A percentile compares a stretch with the other conserved stretches of the same genome.
phyloP scores from a whole-genome alignment of 2,113 vertebrate genomes.

The Hoplias malabaricus region DNA sequence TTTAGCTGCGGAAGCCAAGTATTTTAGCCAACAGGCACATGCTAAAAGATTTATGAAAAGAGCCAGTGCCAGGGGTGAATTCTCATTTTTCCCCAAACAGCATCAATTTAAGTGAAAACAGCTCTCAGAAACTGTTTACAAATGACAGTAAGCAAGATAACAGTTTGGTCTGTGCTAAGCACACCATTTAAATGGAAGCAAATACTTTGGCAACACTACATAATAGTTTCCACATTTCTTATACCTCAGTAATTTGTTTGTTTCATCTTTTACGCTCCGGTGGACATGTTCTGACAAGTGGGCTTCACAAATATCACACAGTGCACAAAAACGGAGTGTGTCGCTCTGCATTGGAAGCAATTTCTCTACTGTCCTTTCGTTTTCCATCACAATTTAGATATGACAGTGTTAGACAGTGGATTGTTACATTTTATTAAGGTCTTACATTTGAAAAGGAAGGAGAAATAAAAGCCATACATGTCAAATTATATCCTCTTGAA shows the following conservation, averaged over 20 bases:
- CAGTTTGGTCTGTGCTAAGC: conserved; percentile 60
- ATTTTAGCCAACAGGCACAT: conserved; percentile 72
- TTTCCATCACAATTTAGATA: background rate
- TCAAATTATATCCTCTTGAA: too few relatives aligned
- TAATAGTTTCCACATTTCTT: conserved; percentile 25
- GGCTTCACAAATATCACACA: background rate
- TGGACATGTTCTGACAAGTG: conserved; percentile 19
- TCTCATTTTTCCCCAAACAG: conserved; percentile 66
- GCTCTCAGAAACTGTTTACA: conserved; percentile 65
- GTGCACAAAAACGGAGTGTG: background rate
- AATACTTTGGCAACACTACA: conserved; percentile 1
- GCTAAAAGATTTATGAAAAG: conserved; percentile 73
- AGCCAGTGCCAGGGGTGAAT: conserved; percentile 67
- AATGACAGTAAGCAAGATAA: conserved; percentile 61
- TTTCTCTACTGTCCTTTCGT: background rate
- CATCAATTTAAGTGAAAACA: conserved; percentile 59
- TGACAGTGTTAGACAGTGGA: background rate
- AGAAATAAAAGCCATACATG: too few relatives aligned
- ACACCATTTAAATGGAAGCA: conserved; percentile 54
- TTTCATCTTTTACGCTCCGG: background rate
- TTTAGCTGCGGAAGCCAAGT: conserved; percentile 68
- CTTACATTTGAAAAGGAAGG: background rate
- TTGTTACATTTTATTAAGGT: background rate
- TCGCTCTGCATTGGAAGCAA: background rate
- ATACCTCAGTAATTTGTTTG: background rate